A percentile compares a stretch with the other conserved stretches of the same genome.
Evolutionary conservation across 2,888 invertebrate species (phyloP).

Genomic region (Pyrgus malvae): DNA sequence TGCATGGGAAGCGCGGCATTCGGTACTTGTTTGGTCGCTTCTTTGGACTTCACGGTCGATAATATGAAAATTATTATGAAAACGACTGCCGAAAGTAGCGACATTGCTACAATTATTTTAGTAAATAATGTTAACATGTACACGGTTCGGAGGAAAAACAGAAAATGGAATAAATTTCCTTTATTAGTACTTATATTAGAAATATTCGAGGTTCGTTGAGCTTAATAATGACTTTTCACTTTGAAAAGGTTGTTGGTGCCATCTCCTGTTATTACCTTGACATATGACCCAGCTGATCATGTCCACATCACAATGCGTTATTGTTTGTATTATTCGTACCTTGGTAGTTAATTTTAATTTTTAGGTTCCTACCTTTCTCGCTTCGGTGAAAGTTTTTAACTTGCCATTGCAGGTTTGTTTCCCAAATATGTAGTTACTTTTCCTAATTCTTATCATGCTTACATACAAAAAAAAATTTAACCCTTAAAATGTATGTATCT

Average conservation of each 20-base stretch:
- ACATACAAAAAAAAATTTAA: too few species aligned
- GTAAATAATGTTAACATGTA: conserved; percentile 56
- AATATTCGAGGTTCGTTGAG: conserved; percentile 55
- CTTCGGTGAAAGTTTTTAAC: conserved; percentile 7
- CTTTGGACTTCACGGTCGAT: conserved; percentile 52
- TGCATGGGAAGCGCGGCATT: conserved; percentile 44
- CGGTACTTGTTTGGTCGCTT: conserved; percentile 41
- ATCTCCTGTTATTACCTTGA: conserved; percentile 57
- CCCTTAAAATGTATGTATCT: too few species aligned
- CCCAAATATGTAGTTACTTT: too few species aligned
- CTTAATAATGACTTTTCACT: conserved; percentile 56
- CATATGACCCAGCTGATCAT: conserved; percentile 75
- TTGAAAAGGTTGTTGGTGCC: conserved; percentile 34
- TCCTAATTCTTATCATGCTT: too few species aligned
- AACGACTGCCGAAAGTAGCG: conserved; percentile 55
- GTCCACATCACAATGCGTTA: conserved; percentile 48
- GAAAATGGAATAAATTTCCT: conserved; percentile 42
- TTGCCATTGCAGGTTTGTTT: too few species aligned
- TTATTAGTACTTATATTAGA: conserved; percentile 42
- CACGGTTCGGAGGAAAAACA: conserved; percentile 37
- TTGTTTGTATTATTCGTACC: conserved; percentile 34
- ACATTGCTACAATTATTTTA: conserved; percentile 53
- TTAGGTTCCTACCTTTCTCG: neutral
- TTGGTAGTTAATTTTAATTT: too few species aligned
- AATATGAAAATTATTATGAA: conserved; percentile 53